phyloP scores from a whole-genome alignment of 2,113 vertebrate genomes.

The Stictonetta naevosa region DNA sequence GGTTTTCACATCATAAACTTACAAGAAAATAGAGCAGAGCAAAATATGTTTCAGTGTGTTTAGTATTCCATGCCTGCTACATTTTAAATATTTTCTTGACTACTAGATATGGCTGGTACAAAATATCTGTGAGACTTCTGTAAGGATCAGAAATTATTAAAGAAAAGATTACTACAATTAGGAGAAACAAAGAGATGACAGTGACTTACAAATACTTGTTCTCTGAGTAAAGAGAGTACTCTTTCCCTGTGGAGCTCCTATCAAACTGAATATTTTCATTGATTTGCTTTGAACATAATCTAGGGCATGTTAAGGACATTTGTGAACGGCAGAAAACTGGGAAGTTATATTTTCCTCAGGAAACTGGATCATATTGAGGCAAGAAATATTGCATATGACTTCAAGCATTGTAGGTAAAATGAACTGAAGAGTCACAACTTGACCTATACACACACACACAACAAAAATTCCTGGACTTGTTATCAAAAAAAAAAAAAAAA shows the following conservation, averaged over 20 bases:
- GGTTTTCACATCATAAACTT: background rate
- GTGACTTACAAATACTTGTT: background rate
- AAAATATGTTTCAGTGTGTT: background rate
- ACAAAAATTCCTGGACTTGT: background rate
- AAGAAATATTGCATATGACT: background rate
- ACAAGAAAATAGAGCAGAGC: background rate
- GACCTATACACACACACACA: background rate
- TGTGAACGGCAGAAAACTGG: background rate
- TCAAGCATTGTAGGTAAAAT: background rate
- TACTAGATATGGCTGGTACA: background rate
- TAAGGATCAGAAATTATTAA: background rate
- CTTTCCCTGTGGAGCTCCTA: background rate
- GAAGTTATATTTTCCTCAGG: background rate
- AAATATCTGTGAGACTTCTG: background rate
- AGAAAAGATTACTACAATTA: background rate
- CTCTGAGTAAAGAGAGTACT: background rate
- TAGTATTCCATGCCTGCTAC: background rate
- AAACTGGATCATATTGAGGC: fast-evolving
- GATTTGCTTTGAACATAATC: background rate
- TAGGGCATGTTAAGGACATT: background rate
- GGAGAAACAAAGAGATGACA: background rate
- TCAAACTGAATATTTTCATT: background rate
- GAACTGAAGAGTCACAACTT: background rate
- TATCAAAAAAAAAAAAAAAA: background rate
- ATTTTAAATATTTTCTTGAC: background rate